Conservation (phyloP, 2,113 vertebrate genomes). For the Laticauda laticaudata region DNA sequence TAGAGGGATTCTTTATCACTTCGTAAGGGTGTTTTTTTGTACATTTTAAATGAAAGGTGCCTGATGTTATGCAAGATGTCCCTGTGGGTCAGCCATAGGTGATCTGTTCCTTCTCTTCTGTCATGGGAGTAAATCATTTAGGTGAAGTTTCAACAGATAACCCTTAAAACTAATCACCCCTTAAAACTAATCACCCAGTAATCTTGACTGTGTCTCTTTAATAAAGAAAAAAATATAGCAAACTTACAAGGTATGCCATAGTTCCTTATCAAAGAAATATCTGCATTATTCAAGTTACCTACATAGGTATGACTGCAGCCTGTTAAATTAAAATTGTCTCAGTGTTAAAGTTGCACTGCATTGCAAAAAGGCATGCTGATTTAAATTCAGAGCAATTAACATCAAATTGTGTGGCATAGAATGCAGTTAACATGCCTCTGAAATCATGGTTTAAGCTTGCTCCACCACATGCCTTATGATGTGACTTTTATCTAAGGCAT, state of each 20-base stretch:
- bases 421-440: neutral
- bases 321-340: slow-evolving; percentile 22
- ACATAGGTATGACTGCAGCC: slow-evolving; percentile 29
- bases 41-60: slow-evolving; percentile 70
- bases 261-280: slow-evolving; percentile 44
- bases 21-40: slow-evolving; percentile 81
- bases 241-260: slow-evolving; percentile 35
- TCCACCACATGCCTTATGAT: neutral
- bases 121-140: slow-evolving; percentile 73
- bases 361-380: neutral
- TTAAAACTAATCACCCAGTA: slow-evolving; percentile 57
- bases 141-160: slow-evolving; percentile 62
- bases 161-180: too few species aligned
- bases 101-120: slow-evolving; percentile 75
- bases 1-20: slow-evolving; percentile 82
- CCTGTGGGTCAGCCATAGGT: slow-evolving; percentile 55
- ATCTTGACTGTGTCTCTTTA: slow-evolving; percentile 31
- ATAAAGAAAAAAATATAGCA: slow-evolving; percentile 55
- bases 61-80: slow-evolving; percentile 52
- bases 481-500: neutral
- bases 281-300: slow-evolving; percentile 39
- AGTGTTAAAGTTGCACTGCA: slow-evolving; percentile 27
- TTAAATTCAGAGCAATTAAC: slow-evolving; percentile 4
- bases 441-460: neutral
- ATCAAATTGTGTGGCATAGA: neutral